phyloP scores from a whole-genome alignment of 2,797 vertebrate species.

The Hapalemur alaotrensis region DNA sequence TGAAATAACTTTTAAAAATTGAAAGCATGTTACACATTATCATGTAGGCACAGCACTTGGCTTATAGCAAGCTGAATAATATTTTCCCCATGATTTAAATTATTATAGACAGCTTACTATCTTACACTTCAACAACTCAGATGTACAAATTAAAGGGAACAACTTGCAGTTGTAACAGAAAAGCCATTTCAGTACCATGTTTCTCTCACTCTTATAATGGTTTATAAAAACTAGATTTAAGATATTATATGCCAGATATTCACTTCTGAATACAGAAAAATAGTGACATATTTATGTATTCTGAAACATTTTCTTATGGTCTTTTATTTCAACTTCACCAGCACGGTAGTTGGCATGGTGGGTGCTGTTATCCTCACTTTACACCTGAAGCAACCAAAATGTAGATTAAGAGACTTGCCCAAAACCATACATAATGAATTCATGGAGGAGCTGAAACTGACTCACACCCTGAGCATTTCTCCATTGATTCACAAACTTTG shows the following conservation, averaged over 20 bases:
- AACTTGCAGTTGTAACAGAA: neutral
- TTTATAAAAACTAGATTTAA: conserved; percentile 28
- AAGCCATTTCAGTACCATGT: neutral
- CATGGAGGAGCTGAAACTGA: neutral
- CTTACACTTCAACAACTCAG: conserved; percentile 5
- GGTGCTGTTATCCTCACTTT: neutral
- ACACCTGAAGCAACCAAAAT: neutral
- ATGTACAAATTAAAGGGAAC: neutral
- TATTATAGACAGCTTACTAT: neutral
- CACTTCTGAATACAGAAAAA: conserved; percentile 38
- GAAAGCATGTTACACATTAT: neutral
- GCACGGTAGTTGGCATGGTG: neutral
- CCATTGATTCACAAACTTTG: neutral
- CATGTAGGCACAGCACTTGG: neutral
- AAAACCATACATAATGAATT: neutral
- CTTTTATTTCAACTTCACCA: neutral
- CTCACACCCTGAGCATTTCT: neutral
- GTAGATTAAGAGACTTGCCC: neutral
- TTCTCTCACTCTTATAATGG: neutral
- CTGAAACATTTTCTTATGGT: neutral
- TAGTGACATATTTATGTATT: neutral
- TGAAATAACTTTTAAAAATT: conserved; percentile 7
- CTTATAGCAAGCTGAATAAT: neutral
- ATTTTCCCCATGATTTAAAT: neutral
- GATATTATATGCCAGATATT: neutral